These are phyloP conservation scores for roundworm (Caenorhabditis elegans) DNA, from an alignment of 1,140 invertebrate species.

Conservation along the genomic window WBcel235 BX284602.5:745501-746000, in stretches of 20 bases:
- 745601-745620: no score
- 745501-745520: no score
- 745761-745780: constrained; percentile 56
- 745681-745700: constrained; percentile 56
- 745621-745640: constrained; percentile 49
- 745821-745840: constrained; percentile 89
- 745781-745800: constrained; percentile 65
- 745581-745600: no score
- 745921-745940: constrained; percentile 91
- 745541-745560: no score
- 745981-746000: background rate
- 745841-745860: constrained; percentile 90
- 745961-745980: background rate
- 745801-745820: constrained; percentile 56
- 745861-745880: constrained; percentile 86
- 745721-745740: constrained; percentile 60
- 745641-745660: constrained; percentile 59
- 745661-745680: constrained; percentile 57
- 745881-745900: constrained; percentile 92
- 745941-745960: constrained; percentile 85
- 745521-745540: no score
- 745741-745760: constrained; percentile 63
- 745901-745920: constrained; percentile 90
- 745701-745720: constrained; percentile 59
- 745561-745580: no score